Conservation (phyloP, 2,797 vertebrate species). For the Cephalopachus bancanus region DNA sequence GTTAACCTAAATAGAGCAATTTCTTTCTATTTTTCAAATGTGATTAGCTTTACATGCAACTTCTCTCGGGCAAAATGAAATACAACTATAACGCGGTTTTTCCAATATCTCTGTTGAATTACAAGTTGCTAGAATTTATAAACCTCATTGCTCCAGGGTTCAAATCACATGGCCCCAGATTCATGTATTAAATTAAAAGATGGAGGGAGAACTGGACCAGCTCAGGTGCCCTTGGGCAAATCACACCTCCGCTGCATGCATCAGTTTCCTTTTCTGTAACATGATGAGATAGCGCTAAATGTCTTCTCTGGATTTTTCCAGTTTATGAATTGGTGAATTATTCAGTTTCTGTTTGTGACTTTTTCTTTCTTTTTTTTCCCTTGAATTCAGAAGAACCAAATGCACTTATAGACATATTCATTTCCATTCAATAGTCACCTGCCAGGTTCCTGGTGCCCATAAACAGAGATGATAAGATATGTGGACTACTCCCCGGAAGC, state of each 20-base stretch:
- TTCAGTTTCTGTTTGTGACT: not conserved
- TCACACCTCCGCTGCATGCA: not conserved
- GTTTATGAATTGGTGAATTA: not conserved
- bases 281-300: not conserved
- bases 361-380: not conserved
- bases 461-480: not conserved
- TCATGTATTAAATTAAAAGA: constrained; percentile 3
- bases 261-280: not conserved
- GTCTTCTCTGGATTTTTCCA: not conserved
- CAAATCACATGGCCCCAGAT: constrained; percentile 16
- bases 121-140: constrained; percentile 60
- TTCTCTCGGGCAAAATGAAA: constrained; percentile 54
- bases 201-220: not conserved
- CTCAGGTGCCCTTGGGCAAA: not conserved
- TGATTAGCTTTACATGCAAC: constrained; percentile 35
- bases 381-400: constrained; percentile 2
- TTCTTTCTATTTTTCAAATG: constrained; percentile 59
- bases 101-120: constrained; percentile 45
- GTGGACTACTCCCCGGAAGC: not conserved
- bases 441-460: not conserved
- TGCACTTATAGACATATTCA: not conserved
- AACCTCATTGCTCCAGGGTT: not conserved
- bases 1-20: constrained; percentile 56
- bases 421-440: not conserved
- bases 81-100: not conserved